Conservation (phyloP, 2,888 invertebrate genomes). For the Dastarcus helophoroides region DNA sequence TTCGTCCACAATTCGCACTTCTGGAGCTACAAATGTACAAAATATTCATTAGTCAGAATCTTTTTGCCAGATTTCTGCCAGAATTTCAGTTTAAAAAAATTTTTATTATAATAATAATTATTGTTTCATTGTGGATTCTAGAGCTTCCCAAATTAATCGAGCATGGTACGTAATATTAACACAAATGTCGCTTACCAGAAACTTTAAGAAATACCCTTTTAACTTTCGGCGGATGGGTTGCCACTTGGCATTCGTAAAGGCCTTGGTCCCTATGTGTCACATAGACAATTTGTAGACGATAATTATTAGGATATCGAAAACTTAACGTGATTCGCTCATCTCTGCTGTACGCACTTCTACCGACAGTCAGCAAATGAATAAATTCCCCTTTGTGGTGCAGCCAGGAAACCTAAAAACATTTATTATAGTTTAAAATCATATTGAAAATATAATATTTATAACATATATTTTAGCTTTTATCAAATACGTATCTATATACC, state of each 20-base stretch:
- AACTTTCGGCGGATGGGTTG: conserved; percentile 50
- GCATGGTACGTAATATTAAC: too few relatives aligned
- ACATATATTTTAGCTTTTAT: too few relatives aligned
- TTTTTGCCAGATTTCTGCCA: too few relatives aligned
- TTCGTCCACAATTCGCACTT: conserved; percentile 47
- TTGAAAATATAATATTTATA: too few relatives aligned
- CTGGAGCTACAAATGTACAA: conserved; percentile 40
- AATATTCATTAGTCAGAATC: too few relatives aligned
- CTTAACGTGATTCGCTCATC: conserved; percentile 47
- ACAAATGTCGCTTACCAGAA: conserved; percentile 29
- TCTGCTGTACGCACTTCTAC: conserved; percentile 44
- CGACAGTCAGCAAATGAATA: conserved; percentile 48
- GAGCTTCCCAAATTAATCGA: too few relatives aligned
- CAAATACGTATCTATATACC: too few relatives aligned
- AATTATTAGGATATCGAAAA: conserved; percentile 51
- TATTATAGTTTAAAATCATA: too few relatives aligned
- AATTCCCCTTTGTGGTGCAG: conserved; percentile 44
- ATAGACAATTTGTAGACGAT: conserved; percentile 49
- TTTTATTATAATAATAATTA: too few relatives aligned
- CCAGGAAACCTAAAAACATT: conserved; percentile 53
- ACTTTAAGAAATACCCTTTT: conserved; percentile 48
- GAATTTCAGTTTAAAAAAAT: too few relatives aligned
- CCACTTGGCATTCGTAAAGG: conserved; percentile 53
- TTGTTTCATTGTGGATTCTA: too few relatives aligned
- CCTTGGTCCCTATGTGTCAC: conserved; percentile 49